A percentile compares a stretch with the other conserved stretches of the same genome.
These are phyloP conservation scores for Lineus longissimus DNA, from an alignment of 1,140 invertebrate species.

Conservation along the genomic window DNA sequence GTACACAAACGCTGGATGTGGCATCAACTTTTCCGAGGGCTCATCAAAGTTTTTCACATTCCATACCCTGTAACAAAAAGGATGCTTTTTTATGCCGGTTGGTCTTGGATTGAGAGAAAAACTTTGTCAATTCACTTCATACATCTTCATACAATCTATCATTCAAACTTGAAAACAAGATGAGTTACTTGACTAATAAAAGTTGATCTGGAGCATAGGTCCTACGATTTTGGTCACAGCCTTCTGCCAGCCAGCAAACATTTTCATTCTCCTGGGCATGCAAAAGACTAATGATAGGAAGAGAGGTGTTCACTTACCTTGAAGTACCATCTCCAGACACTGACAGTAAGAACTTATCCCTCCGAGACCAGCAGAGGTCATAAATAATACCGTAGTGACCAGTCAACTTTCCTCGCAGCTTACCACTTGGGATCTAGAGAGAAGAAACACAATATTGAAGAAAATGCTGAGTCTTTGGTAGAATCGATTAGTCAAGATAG, in stretches of 20 bases:
- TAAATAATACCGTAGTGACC: constrained; percentile 65
- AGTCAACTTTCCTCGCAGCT: constrained; percentile 34
- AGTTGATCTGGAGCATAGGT: too few relatives aligned
- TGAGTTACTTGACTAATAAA: too few relatives aligned
- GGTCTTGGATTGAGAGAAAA: background rate
- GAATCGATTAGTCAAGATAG: background rate
- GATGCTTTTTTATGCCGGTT: too few relatives aligned
- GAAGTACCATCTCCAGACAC: constrained; percentile 64
- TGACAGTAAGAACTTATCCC: constrained; percentile 59
- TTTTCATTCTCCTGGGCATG: too few relatives aligned
- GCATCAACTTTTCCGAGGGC: constrained; percentile 55
- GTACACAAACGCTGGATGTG: constrained; percentile 68
- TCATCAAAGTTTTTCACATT: constrained; percentile 54
- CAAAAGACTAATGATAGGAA: too few relatives aligned
- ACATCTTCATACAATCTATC: background rate
- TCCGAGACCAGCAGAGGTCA: constrained; percentile 61
- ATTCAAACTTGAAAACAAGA: too few relatives aligned
- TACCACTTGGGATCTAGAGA: constrained; percentile 45
- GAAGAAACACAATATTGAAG: background rate
- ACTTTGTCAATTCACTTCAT: too few relatives aligned
- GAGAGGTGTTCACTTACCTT: constrained; percentile 33
- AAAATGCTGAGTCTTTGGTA: background rate
- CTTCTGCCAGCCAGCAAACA: too few relatives aligned
- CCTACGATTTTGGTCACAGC: too few relatives aligned
- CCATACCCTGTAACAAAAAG: constrained; percentile 56